These are phyloP conservation scores for Arvicanthis niloticus DNA, from an alignment of 2,113 vertebrate species.

Conservation along the genomic window DNA sequence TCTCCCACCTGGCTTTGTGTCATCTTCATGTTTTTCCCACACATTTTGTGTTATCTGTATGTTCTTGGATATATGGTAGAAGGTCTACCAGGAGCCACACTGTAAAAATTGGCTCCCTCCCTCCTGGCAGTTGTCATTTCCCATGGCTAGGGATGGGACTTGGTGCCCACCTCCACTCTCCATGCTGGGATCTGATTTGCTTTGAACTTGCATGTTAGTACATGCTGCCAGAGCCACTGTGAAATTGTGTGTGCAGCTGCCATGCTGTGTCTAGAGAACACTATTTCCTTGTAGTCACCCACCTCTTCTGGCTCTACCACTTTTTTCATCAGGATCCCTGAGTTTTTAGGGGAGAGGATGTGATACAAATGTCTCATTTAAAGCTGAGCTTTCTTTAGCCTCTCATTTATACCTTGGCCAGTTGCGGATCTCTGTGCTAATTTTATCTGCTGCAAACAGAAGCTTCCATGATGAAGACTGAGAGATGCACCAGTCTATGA, in stretches of 20 bases:
- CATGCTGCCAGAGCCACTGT: not conserved
- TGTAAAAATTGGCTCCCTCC: not conserved
- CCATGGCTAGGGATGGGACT: not conserved
- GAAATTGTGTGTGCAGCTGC: not conserved
- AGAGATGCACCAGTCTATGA: not conserved
- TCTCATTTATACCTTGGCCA: not conserved
- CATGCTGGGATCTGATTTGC: not conserved
- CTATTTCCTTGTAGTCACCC: not conserved
- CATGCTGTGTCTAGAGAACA: not conserved
- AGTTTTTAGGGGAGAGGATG: not conserved
- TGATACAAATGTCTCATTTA: not conserved
- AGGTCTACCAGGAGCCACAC: not conserved
- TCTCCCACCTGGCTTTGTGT: not conserved
- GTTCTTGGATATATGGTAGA: not conserved
- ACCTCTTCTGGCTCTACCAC: not conserved
- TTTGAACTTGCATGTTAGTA: not conserved
- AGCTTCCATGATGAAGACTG: not conserved
- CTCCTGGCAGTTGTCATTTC: not conserved
- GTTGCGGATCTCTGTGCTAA: not conserved
- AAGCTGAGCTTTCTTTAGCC: not conserved
- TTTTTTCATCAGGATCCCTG: not conserved
- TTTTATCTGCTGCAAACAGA: not conserved
- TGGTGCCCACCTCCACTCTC: not conserved
- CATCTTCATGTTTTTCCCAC: not conserved
- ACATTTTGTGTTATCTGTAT: not conserved